phyloP scores from a whole-genome alignment of 2,888 invertebrate genomes.

The Neoaliturus tenellus region DNA sequence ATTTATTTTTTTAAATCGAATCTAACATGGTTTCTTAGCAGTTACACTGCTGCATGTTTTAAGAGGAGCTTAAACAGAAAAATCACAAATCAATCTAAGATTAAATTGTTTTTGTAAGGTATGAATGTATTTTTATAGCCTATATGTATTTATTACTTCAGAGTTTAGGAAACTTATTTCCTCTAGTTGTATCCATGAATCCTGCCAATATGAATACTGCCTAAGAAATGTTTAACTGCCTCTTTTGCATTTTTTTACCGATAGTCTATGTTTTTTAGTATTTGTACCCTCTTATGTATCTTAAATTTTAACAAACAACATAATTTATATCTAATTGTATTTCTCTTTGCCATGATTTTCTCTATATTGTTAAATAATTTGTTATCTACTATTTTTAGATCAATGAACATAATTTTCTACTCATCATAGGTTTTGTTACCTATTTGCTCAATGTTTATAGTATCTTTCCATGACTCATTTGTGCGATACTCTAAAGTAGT shows the following conservation, averaged over 20 bases:
- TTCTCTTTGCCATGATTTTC: background rate
- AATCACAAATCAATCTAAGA: background rate
- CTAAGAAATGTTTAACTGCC: background rate
- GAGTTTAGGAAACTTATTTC: background rate
- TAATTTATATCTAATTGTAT: background rate
- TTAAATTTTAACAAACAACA: background rate
- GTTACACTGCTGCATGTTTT: too few relatives aligned
- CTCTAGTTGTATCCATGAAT: background rate
- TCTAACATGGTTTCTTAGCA: too few relatives aligned
- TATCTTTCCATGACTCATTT: conserved; percentile 27
- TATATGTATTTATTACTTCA: background rate
- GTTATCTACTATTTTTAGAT: background rate
- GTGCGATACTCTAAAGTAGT: background rate
- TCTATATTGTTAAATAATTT: background rate
- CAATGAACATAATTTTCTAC: background rate
- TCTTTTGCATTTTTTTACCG: background rate
- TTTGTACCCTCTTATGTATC: background rate
- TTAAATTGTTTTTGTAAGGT: background rate
- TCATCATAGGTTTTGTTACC: background rate
- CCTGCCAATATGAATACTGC: conserved; percentile 27
- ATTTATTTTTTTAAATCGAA: background rate
- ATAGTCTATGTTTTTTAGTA: background rate
- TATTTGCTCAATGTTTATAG: conserved; percentile 37
- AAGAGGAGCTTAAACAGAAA: background rate
- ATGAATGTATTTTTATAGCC: background rate